Conservation (phyloP, 2,797 vertebrate genomes). For the Acanthopagrus latus region DNA sequence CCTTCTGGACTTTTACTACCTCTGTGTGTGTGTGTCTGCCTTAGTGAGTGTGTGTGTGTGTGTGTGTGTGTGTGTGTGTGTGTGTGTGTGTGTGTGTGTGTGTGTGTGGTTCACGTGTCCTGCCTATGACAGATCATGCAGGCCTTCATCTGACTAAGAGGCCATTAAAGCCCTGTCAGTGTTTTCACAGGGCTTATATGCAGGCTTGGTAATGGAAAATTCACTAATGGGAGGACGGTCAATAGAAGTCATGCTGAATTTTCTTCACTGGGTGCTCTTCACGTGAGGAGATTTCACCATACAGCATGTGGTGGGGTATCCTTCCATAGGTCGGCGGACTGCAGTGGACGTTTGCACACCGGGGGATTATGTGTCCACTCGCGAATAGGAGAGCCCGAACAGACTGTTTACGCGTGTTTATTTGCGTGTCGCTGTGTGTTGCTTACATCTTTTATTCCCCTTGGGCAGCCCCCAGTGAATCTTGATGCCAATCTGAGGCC, state of each 20-base stretch:
- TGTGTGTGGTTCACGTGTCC: constrained; percentile 55
- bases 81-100: neutral
- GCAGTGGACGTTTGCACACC: constrained; percentile 17
- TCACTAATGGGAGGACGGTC: constrained; percentile 80
- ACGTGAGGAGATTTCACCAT: constrained; percentile 54
- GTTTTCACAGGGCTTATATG: constrained; percentile 66
- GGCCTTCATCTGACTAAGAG: constrained; percentile 67
- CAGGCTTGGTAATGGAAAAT: constrained; percentile 74
- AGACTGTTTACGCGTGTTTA: neutral
- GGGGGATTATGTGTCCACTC: constrained; percentile 3
- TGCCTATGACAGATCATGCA: constrained; percentile 56
- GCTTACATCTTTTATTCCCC: constrained; percentile 1
- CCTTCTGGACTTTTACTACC: constrained; percentile 35
- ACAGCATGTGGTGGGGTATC: neutral
- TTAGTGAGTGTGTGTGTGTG: neutral
- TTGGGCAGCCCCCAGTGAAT: neutral
- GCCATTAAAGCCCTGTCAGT: constrained; percentile 74
- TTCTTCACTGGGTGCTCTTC: constrained; percentile 54
- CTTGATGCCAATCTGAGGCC: neutral
- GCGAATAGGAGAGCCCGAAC: neutral
- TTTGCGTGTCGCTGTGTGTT: neutral
- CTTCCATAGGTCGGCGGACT: constrained; percentile 23
- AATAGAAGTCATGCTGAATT: constrained; percentile 71
- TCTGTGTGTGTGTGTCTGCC: constrained; percentile 1
- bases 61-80: constrained; percentile 4